These are phyloP conservation scores for Ectropis crepuscularia DNA, from an alignment of 2,888 invertebrate genomes.

Conservation along the genomic window DNA sequence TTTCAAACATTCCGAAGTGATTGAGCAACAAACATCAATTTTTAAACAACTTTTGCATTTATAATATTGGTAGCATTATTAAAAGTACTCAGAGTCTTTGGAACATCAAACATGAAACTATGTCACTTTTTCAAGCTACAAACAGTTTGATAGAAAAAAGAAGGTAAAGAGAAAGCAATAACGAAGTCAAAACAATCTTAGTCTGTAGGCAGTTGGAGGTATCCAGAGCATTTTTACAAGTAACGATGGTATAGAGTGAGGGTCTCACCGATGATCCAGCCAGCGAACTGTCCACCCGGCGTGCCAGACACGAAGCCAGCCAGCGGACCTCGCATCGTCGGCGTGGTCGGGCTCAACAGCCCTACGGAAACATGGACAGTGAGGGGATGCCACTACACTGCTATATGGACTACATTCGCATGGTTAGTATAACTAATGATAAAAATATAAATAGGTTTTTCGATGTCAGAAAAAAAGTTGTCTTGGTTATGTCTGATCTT, in stretches of 20 bases:
- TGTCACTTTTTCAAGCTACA: too few species aligned
- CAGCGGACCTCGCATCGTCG: conserved; percentile 72
- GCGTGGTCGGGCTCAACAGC: conserved; percentile 74
- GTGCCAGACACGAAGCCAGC: conserved; percentile 80
- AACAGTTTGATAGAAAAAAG: too few species aligned
- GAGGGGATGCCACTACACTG: conserved; percentile 17
- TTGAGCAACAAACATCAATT: too few species aligned
- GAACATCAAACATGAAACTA: too few species aligned
- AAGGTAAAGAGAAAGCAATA: too few species aligned
- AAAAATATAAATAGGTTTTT: background rate
- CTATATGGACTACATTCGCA: conserved; percentile 19
- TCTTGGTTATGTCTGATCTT: background rate
- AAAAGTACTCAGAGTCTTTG: too few species aligned
- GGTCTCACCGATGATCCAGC: conserved; percentile 86
- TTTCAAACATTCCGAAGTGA: too few species aligned
- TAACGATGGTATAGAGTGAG: background rate
- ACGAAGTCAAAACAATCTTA: too few species aligned
- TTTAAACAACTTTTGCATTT: too few species aligned
- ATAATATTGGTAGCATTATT: too few species aligned
- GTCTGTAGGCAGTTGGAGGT: too few species aligned
- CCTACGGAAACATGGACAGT: conserved; percentile 62
- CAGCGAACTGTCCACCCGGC: conserved; percentile 82
- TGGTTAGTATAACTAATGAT: background rate
- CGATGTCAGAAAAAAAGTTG: background rate
- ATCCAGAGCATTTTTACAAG: too few species aligned